A percentile compares a stretch with the other conserved stretches of the same genome.
Conservation (phyloP, 2,797 vertebrate genomes). For the Poeciliopsis infans region DNA sequence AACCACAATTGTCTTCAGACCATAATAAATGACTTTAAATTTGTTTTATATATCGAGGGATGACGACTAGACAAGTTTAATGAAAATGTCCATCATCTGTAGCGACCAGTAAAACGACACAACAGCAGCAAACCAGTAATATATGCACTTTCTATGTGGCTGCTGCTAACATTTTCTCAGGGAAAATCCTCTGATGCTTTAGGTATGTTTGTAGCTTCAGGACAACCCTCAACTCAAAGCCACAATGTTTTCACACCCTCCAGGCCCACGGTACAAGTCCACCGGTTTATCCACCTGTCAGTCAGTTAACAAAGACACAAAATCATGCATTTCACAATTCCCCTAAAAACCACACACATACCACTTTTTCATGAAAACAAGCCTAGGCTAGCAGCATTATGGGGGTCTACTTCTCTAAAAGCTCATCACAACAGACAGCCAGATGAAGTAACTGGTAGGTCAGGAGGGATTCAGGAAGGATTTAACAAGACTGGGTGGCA, state of each 20-base stretch:
- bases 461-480: slow-evolving; percentile 19
- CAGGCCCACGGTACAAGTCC: slow-evolving; percentile 27
- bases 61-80: slow-evolving; percentile 68
- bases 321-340: slow-evolving; percentile 48
- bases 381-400: slow-evolving; percentile 50
- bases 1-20: too few relatives aligned
- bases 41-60: slow-evolving; percentile 58
- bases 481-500: not conserved
- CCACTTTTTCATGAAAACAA: slow-evolving; percentile 59
- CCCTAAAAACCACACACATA: slow-evolving; percentile 54
- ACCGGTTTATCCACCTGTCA: slow-evolving; percentile 57
- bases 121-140: slow-evolving; percentile 74
- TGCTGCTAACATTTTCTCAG: slow-evolving; percentile 63
- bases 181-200: slow-evolving; percentile 43
- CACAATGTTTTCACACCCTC: slow-evolving; percentile 44
- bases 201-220: slow-evolving; percentile 40
- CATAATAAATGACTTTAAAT: slow-evolving; percentile 6
- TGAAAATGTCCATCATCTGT: slow-evolving; percentile 77
- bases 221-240: slow-evolving; percentile 28
- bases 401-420: slow-evolving; percentile 18
- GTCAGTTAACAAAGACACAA: slow-evolving; percentile 62
- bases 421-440: not conserved
- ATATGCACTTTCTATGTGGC: slow-evolving; percentile 59
- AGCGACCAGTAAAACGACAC: slow-evolving; percentile 76
- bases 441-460: slow-evolving; percentile 29